Evolutionary conservation across 2,797 vertebrate species (phyloP).

Genomic region (Acrossocheilus wenchowensis): DNA sequence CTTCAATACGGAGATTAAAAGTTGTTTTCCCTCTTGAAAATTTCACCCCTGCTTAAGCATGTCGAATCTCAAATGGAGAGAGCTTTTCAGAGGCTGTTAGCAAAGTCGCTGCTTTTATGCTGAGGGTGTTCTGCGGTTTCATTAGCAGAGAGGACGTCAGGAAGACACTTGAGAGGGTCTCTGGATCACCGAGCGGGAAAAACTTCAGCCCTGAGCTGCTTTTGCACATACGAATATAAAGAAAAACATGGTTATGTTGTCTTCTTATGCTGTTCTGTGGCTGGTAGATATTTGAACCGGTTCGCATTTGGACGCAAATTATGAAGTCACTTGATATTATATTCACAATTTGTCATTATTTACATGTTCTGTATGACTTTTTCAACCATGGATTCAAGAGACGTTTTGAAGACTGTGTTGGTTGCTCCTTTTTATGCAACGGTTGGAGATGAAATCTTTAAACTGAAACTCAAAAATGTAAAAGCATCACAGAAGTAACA

Average conservation of each 20-base stretch:
- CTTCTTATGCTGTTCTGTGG: not conserved
- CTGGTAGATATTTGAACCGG: not conserved
- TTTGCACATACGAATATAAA: not conserved
- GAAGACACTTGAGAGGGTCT: constrained; percentile 53
- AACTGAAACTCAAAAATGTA: not conserved
- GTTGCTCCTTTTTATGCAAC: not conserved
- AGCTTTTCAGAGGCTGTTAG: constrained; percentile 77
- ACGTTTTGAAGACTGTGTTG: not conserved
- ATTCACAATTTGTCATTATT: not conserved
- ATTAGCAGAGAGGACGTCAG: constrained; percentile 66
- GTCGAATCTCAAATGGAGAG: constrained; percentile 69
- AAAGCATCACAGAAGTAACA: not conserved
- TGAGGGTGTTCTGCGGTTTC: constrained; percentile 67
- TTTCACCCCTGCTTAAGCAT: constrained; percentile 61
- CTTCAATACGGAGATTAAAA: constrained; percentile 63
- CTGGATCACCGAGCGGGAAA: constrained; percentile 7
- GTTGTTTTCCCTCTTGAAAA: constrained; percentile 57
- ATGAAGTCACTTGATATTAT: not conserved
- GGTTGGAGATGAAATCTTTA: not conserved
- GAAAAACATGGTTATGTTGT: not conserved
- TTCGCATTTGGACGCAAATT: not conserved
- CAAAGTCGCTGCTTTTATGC: constrained; percentile 77
- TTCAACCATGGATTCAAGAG: not conserved
- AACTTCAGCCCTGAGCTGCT: constrained; percentile 16
- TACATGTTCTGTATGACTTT: not conserved